Conservation (phyloP, 1,140 invertebrate species). For the Phocides pigmalion region DNA sequence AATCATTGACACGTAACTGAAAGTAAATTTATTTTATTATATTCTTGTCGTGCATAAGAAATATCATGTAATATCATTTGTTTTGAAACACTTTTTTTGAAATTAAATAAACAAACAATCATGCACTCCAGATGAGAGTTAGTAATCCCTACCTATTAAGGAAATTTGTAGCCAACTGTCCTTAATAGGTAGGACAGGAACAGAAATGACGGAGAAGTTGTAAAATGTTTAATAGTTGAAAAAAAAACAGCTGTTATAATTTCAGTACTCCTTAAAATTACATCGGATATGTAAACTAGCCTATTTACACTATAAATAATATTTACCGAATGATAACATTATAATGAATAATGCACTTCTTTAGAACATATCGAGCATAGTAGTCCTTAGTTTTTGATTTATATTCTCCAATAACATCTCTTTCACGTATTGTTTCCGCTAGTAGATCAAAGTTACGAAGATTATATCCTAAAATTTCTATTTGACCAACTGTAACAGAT, state of each 20-base stretch:
- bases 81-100: too few relatives aligned
- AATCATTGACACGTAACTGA: slow-evolving; percentile 77
- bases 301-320: too few relatives aligned
- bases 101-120: too few relatives aligned
- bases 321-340: slow-evolving; percentile 71
- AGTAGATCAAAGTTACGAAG: slow-evolving; percentile 69
- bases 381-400: slow-evolving; percentile 35
- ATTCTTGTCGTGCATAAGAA: too few relatives aligned
- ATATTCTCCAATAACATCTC: slow-evolving; percentile 40
- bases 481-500: slow-evolving; percentile 73
- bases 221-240: too few relatives aligned
- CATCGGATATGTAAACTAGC: slow-evolving; percentile 3
- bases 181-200: too few relatives aligned
- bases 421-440: slow-evolving; percentile 54
- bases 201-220: too few relatives aligned
- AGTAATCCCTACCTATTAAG: too few relatives aligned
- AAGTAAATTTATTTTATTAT: slow-evolving; percentile 39
- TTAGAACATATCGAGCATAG: slow-evolving; percentile 55
- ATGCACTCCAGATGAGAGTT: too few relatives aligned
- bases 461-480: slow-evolving; percentile 77
- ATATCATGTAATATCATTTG: neutral
- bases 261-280: neutral
- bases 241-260: neutral
- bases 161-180: too few relatives aligned
- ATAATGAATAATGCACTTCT: slow-evolving; percentile 72